Base-by-base conservation (phyloP, 1,140 invertebrate genomes). In the Rhopalosiphum padi region DNA sequence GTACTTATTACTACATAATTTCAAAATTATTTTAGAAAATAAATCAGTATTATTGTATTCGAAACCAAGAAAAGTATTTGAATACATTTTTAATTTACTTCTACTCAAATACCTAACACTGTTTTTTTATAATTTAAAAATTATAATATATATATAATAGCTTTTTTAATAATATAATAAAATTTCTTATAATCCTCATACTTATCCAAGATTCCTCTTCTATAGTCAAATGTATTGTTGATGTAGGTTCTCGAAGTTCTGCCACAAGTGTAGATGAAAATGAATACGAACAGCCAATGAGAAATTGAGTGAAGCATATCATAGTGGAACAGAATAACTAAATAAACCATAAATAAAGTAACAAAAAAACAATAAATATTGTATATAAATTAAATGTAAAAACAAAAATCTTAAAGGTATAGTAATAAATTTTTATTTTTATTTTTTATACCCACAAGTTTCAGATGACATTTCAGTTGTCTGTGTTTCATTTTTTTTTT, bases 191-290 rank as follows among this genome's bases (percentile, higher is more conserved):
- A 60, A 43, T 35, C 2, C 30, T 30, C 53, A 25, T 91, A 91
- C 90, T 51, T 68, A 91, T 91, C 90, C 90, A 91, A 8, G 90
- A 91, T 21, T 41, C 53, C 9, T 91, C 60, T 30, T 91, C 90
- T 1, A 22, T 43, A 23, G 1, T 82, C 3, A 91, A 8, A n/a
- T 91, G 37, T 60, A 91, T 41, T 30, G 53, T n/a, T 21, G 90
- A 91, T 2, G 90, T 22, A 82, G 90, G 18, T n/a, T 91, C 41
- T 35, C 37, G 55, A 22, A 91, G 37, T 91, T 77, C 25, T 30
- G 37, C 25, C 15, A 91, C 7, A 2, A 91, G 23, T n/a, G 46
- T 35, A 21, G 46, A n/a, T 35, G 86, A 35, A 35, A 48, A 88
- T 22, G 46, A n/a, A 48, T n/a, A 48, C 2, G 46, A 18, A n/a